Conservation (phyloP, 1,140 invertebrate genomes). For the Gonatopus flavifemur region DNA sequence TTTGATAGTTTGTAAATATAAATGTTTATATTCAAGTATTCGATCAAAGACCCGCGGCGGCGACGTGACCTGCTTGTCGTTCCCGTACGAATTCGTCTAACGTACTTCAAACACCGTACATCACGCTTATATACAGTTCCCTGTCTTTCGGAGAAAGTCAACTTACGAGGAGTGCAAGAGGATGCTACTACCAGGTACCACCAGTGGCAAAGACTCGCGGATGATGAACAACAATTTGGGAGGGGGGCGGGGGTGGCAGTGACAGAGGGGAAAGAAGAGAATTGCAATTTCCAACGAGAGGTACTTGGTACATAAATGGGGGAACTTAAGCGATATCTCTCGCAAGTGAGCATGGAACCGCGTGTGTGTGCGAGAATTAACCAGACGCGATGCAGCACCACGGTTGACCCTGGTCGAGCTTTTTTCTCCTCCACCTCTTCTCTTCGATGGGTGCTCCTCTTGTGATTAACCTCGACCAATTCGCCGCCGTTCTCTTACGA, state of each 20-base stretch:
- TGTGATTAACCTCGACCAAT: too few relatives aligned
- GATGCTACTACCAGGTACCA: slow-evolving; percentile 37
- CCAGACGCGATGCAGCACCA: slow-evolving; percentile 15
- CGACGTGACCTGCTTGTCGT: slow-evolving; percentile 36
- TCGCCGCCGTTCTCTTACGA: too few relatives aligned
- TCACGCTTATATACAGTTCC: slow-evolving; percentile 57
- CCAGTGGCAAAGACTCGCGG: slow-evolving; percentile 9
- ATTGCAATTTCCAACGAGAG: too few relatives aligned
- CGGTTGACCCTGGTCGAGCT: slow-evolving; percentile 33
- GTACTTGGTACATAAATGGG: too few relatives aligned
- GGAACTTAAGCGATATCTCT: too few relatives aligned
- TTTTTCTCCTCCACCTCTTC: too few relatives aligned
- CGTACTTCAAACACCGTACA: slow-evolving; percentile 52
- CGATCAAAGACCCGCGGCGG: slow-evolving; percentile 7
- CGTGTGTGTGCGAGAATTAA: not conserved
- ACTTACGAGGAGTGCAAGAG: slow-evolving; percentile 40
- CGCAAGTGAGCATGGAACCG: slow-evolving; percentile 13
- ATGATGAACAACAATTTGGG: slow-evolving; percentile 25
- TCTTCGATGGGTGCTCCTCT: too few relatives aligned
- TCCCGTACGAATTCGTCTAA: slow-evolving; percentile 53
- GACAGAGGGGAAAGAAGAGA: not conserved
- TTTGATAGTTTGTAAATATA: too few relatives aligned
- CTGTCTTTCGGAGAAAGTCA: slow-evolving; percentile 59
- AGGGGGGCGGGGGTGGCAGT: slow-evolving; percentile 1
- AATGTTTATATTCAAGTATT: too few relatives aligned